Percentiles rank a stretch among this genome's conserved stretches.
Conservation (phyloP, 2,113 vertebrate genomes). For the Podiceps cristatus region DNA sequence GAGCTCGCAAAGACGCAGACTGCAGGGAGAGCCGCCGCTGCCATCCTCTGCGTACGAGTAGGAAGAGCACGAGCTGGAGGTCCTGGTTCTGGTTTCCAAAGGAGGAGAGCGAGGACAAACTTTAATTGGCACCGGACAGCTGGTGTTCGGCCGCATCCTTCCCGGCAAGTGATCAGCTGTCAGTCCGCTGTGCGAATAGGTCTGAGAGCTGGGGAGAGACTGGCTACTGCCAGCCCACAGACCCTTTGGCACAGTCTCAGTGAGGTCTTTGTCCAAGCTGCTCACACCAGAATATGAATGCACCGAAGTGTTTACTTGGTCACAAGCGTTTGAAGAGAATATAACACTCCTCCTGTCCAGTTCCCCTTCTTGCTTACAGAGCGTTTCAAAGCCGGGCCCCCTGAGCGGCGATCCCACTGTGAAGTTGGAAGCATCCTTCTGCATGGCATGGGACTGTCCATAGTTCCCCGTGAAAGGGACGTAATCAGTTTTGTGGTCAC, state of each 20-base stretch:
- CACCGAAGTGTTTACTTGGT: conserved; percentile 88
- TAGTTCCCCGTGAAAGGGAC: conserved; percentile 88
- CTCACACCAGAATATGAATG: conserved; percentile 92
- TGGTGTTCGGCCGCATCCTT: conserved; percentile 94
- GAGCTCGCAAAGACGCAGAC: conserved; percentile 96
- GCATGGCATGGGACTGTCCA: conserved; percentile 86
- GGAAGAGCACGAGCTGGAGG: conserved; percentile 97
- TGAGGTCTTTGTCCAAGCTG: conserved; percentile 93
- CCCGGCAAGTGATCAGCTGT: conserved; percentile 86
- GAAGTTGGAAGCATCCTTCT: conserved; percentile 88
- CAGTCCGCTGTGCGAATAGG: conserved; percentile 84
- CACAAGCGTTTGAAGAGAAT: conserved; percentile 94
- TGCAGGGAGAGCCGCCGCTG: conserved; percentile 95
- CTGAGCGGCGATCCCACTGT: conserved; percentile 87
- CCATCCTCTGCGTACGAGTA: conserved; percentile 98
- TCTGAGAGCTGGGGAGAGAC: conserved; percentile 92
- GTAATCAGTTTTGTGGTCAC: conserved; percentile 96
- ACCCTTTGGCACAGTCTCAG: conserved; percentile 91
- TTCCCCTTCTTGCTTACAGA: conserved; percentile 95
- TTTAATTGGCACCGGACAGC: conserved; percentile 99
- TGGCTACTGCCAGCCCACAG: conserved; percentile 92
- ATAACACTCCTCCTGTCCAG: conserved; percentile 97
- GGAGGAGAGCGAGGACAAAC: conserved; percentile 97
- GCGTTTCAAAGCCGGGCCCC: conserved; percentile 87
- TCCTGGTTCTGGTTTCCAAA: conserved; percentile 94